Percentiles rank a stretch among this genome's conserved stretches.
phyloP scores from a whole-genome alignment of 2,113 vertebrate species.

The Columba livia region DNA sequence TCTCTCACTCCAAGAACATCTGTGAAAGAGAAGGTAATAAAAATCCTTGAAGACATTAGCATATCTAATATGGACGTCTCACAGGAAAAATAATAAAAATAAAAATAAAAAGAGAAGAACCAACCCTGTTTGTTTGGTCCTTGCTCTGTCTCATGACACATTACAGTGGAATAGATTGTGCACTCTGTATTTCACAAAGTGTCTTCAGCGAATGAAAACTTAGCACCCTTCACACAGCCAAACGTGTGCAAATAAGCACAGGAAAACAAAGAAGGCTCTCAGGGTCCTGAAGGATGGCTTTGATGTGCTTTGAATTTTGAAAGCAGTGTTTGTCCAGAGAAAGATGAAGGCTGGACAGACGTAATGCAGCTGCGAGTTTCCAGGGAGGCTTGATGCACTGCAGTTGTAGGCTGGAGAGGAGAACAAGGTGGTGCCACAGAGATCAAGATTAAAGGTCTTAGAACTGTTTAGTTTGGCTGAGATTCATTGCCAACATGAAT shows the following conservation, averaged over 20 bases:
- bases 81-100: background rate
- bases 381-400: conserved; percentile 29
- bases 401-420: background rate
- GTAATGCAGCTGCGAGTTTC: background rate
- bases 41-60: background rate
- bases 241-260: background rate
- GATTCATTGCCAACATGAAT: conserved; percentile 9
- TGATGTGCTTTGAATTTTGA: conserved; percentile 24
- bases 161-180: background rate
- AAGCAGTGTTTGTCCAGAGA: conserved; percentile 17
- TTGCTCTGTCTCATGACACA: background rate
- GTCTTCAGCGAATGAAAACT: background rate
- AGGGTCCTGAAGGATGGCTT: conserved; percentile 6
- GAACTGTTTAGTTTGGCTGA: conserved; percentile 14
- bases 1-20: background rate
- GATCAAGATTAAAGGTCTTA: background rate
- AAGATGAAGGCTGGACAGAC: background rate
- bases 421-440: background rate
- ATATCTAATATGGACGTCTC: background rate
- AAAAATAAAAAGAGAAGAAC: background rate
- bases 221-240: background rate
- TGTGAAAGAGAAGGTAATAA: background rate
- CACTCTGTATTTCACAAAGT: background rate
- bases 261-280: conserved; percentile 34
- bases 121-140: background rate